Evolutionary conservation across 35 echinoderm and acorn worm species (phyloP).

Genomic region (Chiridota heheva): DNA sequence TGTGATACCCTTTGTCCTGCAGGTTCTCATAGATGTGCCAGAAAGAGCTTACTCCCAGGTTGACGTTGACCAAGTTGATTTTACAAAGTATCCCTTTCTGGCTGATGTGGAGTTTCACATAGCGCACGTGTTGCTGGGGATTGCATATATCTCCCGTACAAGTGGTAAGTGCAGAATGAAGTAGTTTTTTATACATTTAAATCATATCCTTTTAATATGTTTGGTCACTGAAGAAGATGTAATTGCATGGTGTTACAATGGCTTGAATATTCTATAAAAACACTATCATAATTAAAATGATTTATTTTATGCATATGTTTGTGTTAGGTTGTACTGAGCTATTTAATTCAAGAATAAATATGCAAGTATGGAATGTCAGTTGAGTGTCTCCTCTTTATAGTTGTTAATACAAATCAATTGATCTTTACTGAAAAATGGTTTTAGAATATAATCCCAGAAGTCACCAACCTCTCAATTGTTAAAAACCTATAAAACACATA

Average conservation of each 20-base stretch:
- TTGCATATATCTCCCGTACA: slow-evolving; percentile 92
- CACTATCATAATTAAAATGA: background rate
- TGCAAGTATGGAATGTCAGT: background rate
- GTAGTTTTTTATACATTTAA: background rate
- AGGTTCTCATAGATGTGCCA: background rate
- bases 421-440: too few relatives aligned
- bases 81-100: slow-evolving; percentile 74
- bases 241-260: background rate
- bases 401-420: background rate
- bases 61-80: slow-evolving; percentile 85
- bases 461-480: too few relatives aligned
- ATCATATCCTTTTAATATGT: background rate
- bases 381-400: background rate
- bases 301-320: background rate
- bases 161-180: slow-evolving; percentile 58
- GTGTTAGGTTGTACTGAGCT: background rate
- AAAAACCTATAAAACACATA: too few relatives aligned
- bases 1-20: background rate
- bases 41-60: too few relatives aligned
- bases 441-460: background rate
- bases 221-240: background rate
- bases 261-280: background rate
- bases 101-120: slow-evolving; percentile 78
- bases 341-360: background rate
- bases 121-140: slow-evolving; percentile 75